These are phyloP conservation scores for Echeneis naucrates DNA, from an alignment of 2,797 vertebrate species.

Conservation along the genomic window DNA sequence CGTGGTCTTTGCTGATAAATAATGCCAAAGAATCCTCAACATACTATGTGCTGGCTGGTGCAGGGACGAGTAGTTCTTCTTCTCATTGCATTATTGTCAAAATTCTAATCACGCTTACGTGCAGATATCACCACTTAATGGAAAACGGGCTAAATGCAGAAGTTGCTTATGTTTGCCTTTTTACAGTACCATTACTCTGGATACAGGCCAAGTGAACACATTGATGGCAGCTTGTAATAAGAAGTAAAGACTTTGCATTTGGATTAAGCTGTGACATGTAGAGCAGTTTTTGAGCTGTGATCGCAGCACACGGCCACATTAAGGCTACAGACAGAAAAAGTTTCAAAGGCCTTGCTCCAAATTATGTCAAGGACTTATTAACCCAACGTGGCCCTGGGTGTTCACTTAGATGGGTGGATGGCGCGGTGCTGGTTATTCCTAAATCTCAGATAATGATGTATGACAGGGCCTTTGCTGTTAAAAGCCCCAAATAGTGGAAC, in stretches of 20 bases:
- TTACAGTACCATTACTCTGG: background rate
- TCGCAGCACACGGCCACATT: background rate
- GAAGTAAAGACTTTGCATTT: background rate
- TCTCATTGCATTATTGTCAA: conserved; percentile 1
- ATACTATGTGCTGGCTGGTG: background rate
- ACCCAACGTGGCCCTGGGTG: too few species aligned
- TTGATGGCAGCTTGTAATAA: background rate
- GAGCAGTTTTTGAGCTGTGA: background rate
- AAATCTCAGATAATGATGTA: too few species aligned
- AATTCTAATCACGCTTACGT: background rate
- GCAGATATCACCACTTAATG: background rate
- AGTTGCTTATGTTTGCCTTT: background rate
- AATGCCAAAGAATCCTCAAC: background rate
- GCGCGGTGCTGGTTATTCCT: too few species aligned
- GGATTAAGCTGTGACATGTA: background rate
- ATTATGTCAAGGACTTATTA: too few species aligned
- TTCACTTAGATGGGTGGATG: too few species aligned
- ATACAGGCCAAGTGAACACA: background rate
- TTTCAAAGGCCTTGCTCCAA: too few species aligned
- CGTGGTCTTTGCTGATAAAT: background rate
- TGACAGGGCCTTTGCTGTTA: too few species aligned
- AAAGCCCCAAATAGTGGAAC: too few species aligned
- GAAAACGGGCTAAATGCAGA: background rate
- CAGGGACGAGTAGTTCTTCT: background rate
- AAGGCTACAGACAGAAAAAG: background rate